These are phyloP conservation scores for Thunnus maccoyii DNA, from an alignment of 2,113 vertebrate genomes.

Conservation along the genomic window DNA sequence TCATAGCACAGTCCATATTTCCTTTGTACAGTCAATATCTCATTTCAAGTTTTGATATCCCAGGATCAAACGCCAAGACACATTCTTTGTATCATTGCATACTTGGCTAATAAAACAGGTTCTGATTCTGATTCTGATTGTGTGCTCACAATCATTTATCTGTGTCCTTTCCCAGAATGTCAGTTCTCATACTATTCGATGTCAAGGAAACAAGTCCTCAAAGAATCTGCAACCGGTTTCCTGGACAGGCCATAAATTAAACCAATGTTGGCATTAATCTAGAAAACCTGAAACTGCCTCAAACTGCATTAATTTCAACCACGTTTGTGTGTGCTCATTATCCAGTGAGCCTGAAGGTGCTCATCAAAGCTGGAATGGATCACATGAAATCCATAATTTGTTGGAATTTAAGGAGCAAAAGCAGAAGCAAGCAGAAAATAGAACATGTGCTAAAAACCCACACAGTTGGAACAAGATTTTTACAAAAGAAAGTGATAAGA, in stretches of 20 bases:
- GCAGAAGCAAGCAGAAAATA: too few species aligned
- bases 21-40: too few species aligned
- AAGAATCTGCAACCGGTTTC: neutral
- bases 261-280: neutral
- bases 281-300: neutral
- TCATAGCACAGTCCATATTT: too few species aligned
- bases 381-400: neutral
- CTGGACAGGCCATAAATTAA: neutral
- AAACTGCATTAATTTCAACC: neutral
- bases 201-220: neutral
- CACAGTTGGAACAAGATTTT: too few species aligned
- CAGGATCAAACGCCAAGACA: too few species aligned
- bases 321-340: neutral
- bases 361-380: conserved; percentile 1
- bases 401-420: neutral
- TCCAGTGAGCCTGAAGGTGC: neutral
- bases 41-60: too few species aligned
- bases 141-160: neutral
- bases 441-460: too few species aligned
- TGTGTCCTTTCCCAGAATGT: neutral
- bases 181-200: neutral
- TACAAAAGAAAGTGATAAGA: too few species aligned
- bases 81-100: too few species aligned
- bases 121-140: too few species aligned
- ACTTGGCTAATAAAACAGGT: too few species aligned